phyloP scores from a whole-genome alignment of 2,113 vertebrate genomes.

The Corythaixoides concolor region DNA sequence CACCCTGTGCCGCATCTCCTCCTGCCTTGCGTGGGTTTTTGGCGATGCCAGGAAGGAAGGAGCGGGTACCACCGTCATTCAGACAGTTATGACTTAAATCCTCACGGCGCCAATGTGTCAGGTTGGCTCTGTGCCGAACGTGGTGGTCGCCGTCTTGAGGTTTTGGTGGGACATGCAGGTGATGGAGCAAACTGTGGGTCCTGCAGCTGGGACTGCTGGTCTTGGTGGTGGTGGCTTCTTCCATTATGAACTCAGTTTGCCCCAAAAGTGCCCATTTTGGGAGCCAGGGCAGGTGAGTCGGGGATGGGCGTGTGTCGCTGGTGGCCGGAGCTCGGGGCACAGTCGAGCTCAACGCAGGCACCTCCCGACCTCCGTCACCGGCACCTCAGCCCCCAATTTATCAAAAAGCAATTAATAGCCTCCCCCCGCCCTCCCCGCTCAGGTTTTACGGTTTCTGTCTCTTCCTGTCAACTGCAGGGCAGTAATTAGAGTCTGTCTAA shows the following conservation, averaged over 20 bases:
- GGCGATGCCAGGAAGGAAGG: not conserved
- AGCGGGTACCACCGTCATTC: rapidly evolving
- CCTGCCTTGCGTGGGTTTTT: not conserved
- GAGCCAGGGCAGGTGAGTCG: rapidly evolving
- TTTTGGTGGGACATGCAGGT: not conserved
- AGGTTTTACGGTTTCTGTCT: not conserved
- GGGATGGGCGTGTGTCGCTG: rapidly evolving
- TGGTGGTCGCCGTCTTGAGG: not conserved
- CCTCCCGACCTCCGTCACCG: not conserved
- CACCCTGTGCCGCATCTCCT: not conserved
- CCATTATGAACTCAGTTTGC: rapidly evolving
- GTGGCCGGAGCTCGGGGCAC: rapidly evolving
- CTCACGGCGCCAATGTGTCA: rapidly evolving
- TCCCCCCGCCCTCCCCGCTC: not conserved
- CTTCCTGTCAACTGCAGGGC: not conserved
- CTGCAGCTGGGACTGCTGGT: not conserved
- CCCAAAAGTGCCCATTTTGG: not conserved
- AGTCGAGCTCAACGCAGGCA: not conserved
- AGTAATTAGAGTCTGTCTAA: slow-evolving; percentile 54
- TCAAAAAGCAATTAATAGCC: slow-evolving; percentile 46
- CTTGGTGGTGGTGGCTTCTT: rapidly evolving
- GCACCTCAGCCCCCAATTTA: not conserved
- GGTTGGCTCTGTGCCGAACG: rapidly evolving
- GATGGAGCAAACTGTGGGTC: not conserved
- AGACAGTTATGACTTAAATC: not conserved